Base-by-base conservation (phyloP, 35 echinoderm and acorn worm genomes). In the Lytechinus pictus region DNA sequence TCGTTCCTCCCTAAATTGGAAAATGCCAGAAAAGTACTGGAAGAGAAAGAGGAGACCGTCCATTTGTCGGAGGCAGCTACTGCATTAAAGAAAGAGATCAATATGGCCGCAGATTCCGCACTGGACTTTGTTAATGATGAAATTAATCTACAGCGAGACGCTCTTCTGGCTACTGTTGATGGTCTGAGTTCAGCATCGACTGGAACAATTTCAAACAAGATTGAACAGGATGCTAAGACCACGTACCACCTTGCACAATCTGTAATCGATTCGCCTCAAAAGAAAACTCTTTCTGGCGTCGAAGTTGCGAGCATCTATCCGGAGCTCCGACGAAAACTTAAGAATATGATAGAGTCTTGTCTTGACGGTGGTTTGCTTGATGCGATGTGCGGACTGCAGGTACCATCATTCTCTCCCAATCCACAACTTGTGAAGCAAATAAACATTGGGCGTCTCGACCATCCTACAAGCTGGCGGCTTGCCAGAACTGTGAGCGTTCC, bases 81-180 rank as follows among this genome's bases (percentile, higher is more conserved):
- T 29, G 91, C 91, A 13, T 53, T 93, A 29, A 53, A 93, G 91
- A 93, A 93, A 57, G 91, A 93, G 16, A 93, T 93, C 91, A 93
- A 57, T 11, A 54, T 93, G 91, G 91, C 52, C 28, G 91, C 91
- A 19, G 91, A 93, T 54, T 93, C 91, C 21, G 91, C 91, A 1
- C 9, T 93, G 52, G 54, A 54, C n/a, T 27, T 93, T 27, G 91
- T 93, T 12, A 93, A 29, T 53, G 91, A 27, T 93, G 91, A 27
- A 29, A 93, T 93, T 29, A 93, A 93, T 10, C 10, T 53, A 55
- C 52, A 93, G 24, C 52, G 91, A 10, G 91, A 57, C 1, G 54
- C 91, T 21, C 52, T 52, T 27, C 91, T 93, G 4, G 91, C 91
- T 27, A 53, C 53, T 21, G 11, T 93, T 27, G 91, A 27, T 3